Evolutionary conservation across 1,140 invertebrate species (phyloP), one percentile per base, ranked within the genome.

Genomic region (Cataglyphis hispanica): DNA sequence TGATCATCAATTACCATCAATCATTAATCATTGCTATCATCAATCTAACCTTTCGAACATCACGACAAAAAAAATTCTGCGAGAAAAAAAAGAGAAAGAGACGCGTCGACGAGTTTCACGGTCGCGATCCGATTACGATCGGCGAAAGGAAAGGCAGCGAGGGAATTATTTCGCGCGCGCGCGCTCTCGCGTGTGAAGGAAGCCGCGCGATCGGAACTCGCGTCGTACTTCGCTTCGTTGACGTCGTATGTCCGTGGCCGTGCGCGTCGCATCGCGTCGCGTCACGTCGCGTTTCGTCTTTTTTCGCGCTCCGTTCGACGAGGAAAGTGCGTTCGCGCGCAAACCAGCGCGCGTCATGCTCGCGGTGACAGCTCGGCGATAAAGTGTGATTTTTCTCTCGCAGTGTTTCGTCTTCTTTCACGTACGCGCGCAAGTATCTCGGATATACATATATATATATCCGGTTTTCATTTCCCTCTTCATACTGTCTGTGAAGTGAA

Each of bases 61-160:
- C n/a, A n/a, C n/a, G n/a, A n/a, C n/a, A n/a, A n/a, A n/a, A n/a
- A n/a, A n/a, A n/a, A n/a, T n/a, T n/a, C n/a, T n/a, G 37, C 50
- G 56, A 27, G 66, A 58, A 13, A 22, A 43, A 43, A 19, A 46
- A 25, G 58, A 19, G 43, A 58, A 31, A 58, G 60, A 84, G 16
- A 76, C 40, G 27, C 27, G 70, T n/a, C 34, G 31, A 31, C 60
- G 34, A 66, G 72, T 72, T 81, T 72, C 66, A 81, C 78, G 77
- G 77, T 66, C 77, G 66, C 77, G 77, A 81, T 66, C 66, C 77
- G 64, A 81, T 81, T 70, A 64, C 77, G 64, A 81, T 81, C 66
- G 77, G 77, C 64, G 66, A 81, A 81, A 27, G 77, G 77, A 81
- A 43, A 81, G 77, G 77, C 37, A 2, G 5, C 50, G 78, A 60